These are phyloP conservation scores for Blera fallax DNA, from an alignment of 2,888 invertebrate species.

Conservation along the genomic window DNA sequence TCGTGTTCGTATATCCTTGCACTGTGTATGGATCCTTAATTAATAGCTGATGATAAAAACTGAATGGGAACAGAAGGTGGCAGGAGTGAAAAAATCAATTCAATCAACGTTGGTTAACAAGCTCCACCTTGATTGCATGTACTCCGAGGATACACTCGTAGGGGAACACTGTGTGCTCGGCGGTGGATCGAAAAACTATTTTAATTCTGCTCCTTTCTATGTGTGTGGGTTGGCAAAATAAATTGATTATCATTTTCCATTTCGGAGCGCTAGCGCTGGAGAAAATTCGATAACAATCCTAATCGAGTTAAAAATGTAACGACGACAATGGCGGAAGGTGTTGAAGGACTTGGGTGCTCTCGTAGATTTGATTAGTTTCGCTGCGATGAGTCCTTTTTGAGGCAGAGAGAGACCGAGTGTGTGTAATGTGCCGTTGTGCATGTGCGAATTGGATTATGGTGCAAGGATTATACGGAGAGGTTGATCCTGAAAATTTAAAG, in stretches of 20 bases:
- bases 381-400: constrained; percentile 12
- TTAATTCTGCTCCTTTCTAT: background rate
- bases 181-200: constrained; percentile 26
- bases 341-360: constrained; percentile 16
- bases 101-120: constrained; percentile 50
- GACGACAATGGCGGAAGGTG: constrained; percentile 29
- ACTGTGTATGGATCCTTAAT: constrained; percentile 37
- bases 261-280: constrained; percentile 25
- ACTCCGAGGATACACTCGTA: background rate
- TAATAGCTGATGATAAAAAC: constrained; percentile 28
- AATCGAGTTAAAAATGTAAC: constrained; percentile 58
- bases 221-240: constrained; percentile 39
- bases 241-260: constrained; percentile 64
- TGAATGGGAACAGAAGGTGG: background rate
- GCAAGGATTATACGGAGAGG: no score
- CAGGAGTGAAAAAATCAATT: constrained; percentile 33
- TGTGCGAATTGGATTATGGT: background rate
- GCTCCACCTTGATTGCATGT: constrained; percentile 39
- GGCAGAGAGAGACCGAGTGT: background rate
- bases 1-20: no score
- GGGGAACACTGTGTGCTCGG: background rate
- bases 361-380: constrained; percentile 39
- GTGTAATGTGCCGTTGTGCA: background rate
- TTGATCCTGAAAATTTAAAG: no score
- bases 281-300: constrained; percentile 64